These are phyloP conservation scores for Gymnosoma rotundatum DNA, from an alignment of 2,888 invertebrate species.

Conservation along the genomic window DNA sequence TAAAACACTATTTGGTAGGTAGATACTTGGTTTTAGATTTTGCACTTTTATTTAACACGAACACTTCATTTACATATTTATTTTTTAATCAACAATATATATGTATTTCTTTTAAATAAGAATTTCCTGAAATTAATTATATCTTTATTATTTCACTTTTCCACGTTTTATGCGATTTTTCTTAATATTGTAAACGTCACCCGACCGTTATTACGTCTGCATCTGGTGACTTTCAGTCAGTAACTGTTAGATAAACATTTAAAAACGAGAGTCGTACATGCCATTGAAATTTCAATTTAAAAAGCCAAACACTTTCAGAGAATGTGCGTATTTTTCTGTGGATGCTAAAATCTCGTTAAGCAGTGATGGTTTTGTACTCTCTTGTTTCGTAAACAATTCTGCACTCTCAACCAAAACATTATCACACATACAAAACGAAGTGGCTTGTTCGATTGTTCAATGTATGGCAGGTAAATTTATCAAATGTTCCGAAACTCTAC, in stretches of 20 bases:
- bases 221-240: constrained; percentile 74
- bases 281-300: constrained; percentile 45
- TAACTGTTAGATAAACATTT: constrained; percentile 73
- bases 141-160: constrained; percentile 41
- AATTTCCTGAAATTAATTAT: constrained; percentile 16
- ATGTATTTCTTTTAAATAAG: not conserved
- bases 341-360: constrained; percentile 27
- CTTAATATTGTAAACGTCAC: constrained; percentile 46
- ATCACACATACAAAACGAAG: constrained; percentile 1
- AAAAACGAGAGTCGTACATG: constrained; percentile 66
- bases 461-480: constrained; percentile 48
- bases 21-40: constrained; percentile 22
- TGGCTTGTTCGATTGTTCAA: constrained; percentile 15
- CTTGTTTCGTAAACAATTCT: too few relatives aligned
- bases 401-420: not conserved
- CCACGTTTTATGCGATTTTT: constrained; percentile 68
- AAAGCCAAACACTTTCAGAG: not conserved
- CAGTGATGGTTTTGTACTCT: constrained; percentile 5
- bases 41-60: constrained; percentile 25
- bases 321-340: constrained; percentile 31
- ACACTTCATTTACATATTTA: constrained; percentile 21
- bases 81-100: not conserved
- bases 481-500: not conserved
- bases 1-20: not conserved
- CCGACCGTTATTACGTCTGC: constrained; percentile 67